These are phyloP conservation scores for Brachypteracias leptosomus DNA, from an alignment of 2,113 vertebrate species.

Conservation along the genomic window DNA sequence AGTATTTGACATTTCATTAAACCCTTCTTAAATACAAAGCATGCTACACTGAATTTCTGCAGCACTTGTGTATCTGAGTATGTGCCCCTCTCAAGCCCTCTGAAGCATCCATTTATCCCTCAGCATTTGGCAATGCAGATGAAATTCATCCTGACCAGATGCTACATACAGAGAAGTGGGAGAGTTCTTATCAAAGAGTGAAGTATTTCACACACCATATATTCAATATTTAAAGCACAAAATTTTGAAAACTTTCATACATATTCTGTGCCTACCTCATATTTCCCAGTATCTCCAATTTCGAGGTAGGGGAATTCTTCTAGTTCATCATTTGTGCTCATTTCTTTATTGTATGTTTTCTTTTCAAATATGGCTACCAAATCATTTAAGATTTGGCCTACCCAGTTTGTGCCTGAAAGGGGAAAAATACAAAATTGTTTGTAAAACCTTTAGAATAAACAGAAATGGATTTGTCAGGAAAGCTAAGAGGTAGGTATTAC, in stretches of 20 bases:
- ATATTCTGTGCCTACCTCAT: not conserved
- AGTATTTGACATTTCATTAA: not conserved
- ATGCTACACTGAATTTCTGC: not conserved
- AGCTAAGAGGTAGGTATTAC: not conserved
- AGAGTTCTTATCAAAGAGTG: not conserved
- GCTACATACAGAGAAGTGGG: not conserved
- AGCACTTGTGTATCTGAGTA: not conserved
- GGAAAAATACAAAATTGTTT: not conserved
- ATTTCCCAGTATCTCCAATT: slow-evolving; percentile 14
- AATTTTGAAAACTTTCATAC: not conserved
- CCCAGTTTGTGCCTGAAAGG: slow-evolving; percentile 44
- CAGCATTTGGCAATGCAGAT: not conserved
- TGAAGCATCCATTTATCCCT: not conserved
- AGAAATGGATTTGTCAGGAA: not conserved
- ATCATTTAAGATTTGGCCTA: slow-evolving; percentile 21
- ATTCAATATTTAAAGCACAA: not conserved
- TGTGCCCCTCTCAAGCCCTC: not conserved
- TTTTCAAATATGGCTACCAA: not conserved
- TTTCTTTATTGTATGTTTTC: not conserved
- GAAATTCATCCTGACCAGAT: not conserved
- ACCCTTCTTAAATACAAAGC: not conserved
- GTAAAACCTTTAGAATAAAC: not conserved
- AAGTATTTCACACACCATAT: not conserved
- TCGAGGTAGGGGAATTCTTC: not conserved
- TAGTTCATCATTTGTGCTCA: not conserved